Base-by-base conservation (phyloP, 2,888 invertebrate genomes). In the Mylabris sibirica region DNA sequence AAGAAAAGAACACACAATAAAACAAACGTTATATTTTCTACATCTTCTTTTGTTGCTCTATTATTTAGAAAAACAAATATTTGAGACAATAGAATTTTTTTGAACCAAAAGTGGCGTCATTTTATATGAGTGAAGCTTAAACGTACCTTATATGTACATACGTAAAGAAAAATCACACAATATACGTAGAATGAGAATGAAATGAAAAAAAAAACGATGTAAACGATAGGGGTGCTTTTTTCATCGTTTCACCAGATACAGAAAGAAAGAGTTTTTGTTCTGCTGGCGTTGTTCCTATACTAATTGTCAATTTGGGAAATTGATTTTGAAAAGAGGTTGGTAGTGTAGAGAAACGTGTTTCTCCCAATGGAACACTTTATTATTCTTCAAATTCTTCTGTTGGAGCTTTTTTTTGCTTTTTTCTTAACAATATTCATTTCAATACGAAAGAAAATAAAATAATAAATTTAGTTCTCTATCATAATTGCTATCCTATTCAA, bases 301-400 rank as follows among this genome's bases (percentile, higher is more conserved):
- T 49, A 49, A 49, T 49, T 49, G 49, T 49, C 49, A 49, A 49
- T 49, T 49, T 49, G 49, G 49, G 49, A 49, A 49, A 49, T 49
- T 49, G 49, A 49, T 49, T 49, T 49, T 49, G 49, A 49, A 49
- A 17, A 8, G 49, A 20, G 20, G 49, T 9, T 3, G n/a, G n/a
- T n/a, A n/a, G n/a, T n/a, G n/a, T n/a, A n/a, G 49, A 11, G 11
- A 9, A 49, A 49, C 44, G 17, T 11, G 17, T 49, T 20, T 20
- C 49, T 49, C 49, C 49, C 49, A 22, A 49, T 20, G 49, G 49
- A 9, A 11, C 20, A 49, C 20, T 49, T 49, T 49, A 49, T 49
- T 49, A 20, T 49, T 20, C 1, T 41, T 49, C 41, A 49, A 20
- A 49, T 20, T 20, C 17, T 5, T 20, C 49, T 20, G 2, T 20